A percentile compares a stretch with the other conserved stretches of the same genome.
phyloP scores from a whole-genome alignment of 2,888 invertebrate species.

The Enoplolaimus lenunculus region DNA sequence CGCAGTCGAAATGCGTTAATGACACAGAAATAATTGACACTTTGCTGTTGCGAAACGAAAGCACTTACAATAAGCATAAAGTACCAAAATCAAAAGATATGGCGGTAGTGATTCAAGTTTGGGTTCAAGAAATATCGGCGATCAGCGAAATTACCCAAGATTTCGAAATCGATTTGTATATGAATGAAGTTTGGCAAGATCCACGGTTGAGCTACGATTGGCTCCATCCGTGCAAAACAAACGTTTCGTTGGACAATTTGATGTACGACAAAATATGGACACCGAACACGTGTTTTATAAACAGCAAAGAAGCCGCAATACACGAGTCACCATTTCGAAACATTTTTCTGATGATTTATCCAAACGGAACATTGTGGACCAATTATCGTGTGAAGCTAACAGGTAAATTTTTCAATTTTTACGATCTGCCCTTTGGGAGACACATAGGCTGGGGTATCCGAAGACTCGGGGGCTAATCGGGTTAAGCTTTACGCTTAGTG shows the following conservation, averaged over 20 bases:
- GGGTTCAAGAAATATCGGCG: conserved; percentile 39
- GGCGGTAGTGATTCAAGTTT: conserved; percentile 35
- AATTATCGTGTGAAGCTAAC: conserved; percentile 21
- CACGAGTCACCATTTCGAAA: conserved; percentile 21
- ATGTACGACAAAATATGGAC: conserved; percentile 19
- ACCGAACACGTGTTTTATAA: conserved; percentile 20
- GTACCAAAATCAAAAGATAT: conserved; percentile 21
- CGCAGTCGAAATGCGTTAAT: too few relatives aligned
- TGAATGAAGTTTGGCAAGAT: conserved; percentile 35
- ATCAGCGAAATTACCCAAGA: conserved; percentile 39
- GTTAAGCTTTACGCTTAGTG: too few relatives aligned
- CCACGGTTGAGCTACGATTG: conserved; percentile 35
- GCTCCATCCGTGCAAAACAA: conserved; percentile 37
- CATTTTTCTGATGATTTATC: conserved; percentile 20
- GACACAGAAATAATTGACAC: not conserved
- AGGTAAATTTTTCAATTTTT: conserved; percentile 26
- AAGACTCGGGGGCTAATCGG: too few relatives aligned
- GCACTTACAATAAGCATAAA: conserved; percentile 19
- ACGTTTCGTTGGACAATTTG: conserved; percentile 30
- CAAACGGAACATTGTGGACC: conserved; percentile 21
- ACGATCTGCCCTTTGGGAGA: too few relatives aligned
- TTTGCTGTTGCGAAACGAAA: not conserved
- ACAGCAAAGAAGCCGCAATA: conserved; percentile 17
- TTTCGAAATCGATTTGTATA: conserved; percentile 41
- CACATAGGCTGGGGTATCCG: too few relatives aligned